These are phyloP conservation scores for Pangasianodon hypophthalmus DNA, from an alignment of 2,113 vertebrate genomes.

Conservation along the genomic window DNA sequence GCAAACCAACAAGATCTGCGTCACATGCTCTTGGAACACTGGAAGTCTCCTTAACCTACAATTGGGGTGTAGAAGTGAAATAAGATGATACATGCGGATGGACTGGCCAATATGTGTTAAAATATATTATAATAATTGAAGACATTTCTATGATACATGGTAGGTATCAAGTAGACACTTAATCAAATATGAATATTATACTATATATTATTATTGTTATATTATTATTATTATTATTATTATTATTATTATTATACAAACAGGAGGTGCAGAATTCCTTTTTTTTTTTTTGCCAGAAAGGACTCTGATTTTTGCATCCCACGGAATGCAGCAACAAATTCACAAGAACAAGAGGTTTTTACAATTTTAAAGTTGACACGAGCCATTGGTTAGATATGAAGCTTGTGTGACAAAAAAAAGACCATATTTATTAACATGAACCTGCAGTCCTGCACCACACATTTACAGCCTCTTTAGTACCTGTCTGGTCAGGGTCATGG, in stretches of 20 bases:
- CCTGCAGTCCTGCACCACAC: neutral
- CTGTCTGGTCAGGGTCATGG: neutral
- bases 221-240: too few species aligned
- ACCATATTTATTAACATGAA: neutral
- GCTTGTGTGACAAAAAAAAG: neutral
- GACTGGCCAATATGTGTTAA: neutral
- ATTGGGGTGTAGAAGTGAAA: slow-evolving; percentile 65
- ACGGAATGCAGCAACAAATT: neutral
- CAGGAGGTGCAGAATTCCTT: too few species aligned
- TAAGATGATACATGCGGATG: slow-evolving; percentile 32
- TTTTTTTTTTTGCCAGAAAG: neutral
- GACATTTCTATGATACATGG: neutral
- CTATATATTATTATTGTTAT: neutral
- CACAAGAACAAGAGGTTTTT: neutral
- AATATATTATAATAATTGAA: neutral
- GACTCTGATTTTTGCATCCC: neutral
- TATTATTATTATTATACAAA: neutral
- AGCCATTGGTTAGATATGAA: neutral
- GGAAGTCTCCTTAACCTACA: slow-evolving; percentile 77
- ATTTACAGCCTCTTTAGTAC: neutral
- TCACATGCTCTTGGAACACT: slow-evolving; percentile 71
- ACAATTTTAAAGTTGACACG: neutral
- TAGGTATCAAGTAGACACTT: neutral
- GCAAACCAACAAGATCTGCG: slow-evolving; percentile 62
- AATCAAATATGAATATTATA: neutral